Base-by-base conservation (phyloP, 2,113 vertebrate species). In the Cochlearius cochlearius region DNA sequence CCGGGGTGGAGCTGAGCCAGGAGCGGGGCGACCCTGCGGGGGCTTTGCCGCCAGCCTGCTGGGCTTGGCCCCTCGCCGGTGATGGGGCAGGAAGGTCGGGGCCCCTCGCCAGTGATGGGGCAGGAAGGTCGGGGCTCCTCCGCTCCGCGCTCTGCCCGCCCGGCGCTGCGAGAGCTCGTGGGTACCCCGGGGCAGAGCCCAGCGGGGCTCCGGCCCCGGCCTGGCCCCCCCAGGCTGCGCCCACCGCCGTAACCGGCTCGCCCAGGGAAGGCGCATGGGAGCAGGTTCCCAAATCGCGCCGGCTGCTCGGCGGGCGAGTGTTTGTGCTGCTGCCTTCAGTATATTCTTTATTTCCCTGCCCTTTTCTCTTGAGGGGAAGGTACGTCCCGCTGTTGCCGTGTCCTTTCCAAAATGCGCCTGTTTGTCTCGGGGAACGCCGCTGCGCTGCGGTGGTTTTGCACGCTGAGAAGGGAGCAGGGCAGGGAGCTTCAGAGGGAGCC, bases 361-460 rank as follows among this genome's bases (percentile, higher is more conserved):
- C 49, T 18, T 23, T 63, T 27, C 21, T 36, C 2, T 25, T 9
- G 26, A 43, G 49, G 47, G 62, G 27, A 12, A 34, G 1, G 15
- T 3, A 1, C 47, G 2, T 25, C 41, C 27, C 11, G 2, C 50
- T 2, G 7, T 23, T 18, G 47, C 76, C 4, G 39, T 2, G 23
- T 38, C 63, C 64, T 15, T 50, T 25, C 76, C 47, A 11, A 36
- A n/a, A 11, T 0, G 34, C 5, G 39, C 53, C 34, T 1, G 4
- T n/a, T 39, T 20, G 1, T 10, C 67, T 13, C 1, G 0, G 39
- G n/a, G 18, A 56, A 2, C 20, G 2, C 21, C 5, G 14, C 9
- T 13, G 10, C 0, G 2, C 50, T 22, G 43, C 3, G 3, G 23
- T 10, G 19, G 36, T 20, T 67, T 45, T 4, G 2, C 3, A 4